These are phyloP conservation scores for Cecidostiba fungosa DNA, from an alignment of 2,888 invertebrate species.

Conservation along the genomic window DNA sequence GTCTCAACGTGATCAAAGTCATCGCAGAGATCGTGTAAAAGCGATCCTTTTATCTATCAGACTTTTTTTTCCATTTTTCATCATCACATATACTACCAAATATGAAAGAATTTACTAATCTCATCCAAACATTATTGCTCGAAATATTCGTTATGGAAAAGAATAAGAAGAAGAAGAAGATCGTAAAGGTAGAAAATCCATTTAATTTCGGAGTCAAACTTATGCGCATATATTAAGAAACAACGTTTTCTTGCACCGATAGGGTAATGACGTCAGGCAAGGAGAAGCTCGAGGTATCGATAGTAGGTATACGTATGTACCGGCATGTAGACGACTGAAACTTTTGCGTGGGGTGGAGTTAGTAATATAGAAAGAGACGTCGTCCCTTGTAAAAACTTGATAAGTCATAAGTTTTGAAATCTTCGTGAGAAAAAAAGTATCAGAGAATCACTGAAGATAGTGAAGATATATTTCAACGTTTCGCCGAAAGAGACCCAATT, in stretches of 20 bases:
- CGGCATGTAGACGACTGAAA: background rate
- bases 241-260: background rate
- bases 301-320: background rate
- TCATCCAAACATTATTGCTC: background rate
- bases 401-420: background rate
- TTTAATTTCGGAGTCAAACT: background rate
- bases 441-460: background rate
- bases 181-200: background rate
- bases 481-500: background rate
- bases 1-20: background rate
- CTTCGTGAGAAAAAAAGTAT: background rate
- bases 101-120: conserved; percentile 6
- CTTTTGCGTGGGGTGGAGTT: background rate
- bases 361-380: background rate
- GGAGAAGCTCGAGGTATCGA: background rate
- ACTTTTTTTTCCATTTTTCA: conserved; percentile 12
- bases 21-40: conserved; percentile 24
- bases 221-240: background rate
- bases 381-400: background rate
- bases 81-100: background rate
- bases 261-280: conserved; percentile 5
- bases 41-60: conserved; percentile 14
- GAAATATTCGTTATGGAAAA: background rate
- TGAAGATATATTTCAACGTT: background rate
- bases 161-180: background rate